Evolutionary conservation across 1,140 invertebrate species (phyloP).

Genomic region (Archegozetes longisetosus): DNA sequence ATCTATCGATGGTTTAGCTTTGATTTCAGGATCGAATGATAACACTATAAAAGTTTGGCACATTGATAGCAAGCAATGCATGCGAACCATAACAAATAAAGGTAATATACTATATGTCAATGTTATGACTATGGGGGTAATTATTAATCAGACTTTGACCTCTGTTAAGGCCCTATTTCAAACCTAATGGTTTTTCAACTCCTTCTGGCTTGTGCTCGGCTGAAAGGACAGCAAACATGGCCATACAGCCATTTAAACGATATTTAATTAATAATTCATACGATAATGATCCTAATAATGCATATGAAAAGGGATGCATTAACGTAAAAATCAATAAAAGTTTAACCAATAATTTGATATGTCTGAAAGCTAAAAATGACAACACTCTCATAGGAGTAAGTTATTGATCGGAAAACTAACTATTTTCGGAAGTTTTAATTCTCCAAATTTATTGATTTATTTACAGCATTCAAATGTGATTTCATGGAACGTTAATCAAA

Average conservation of each 20-base stretch:
- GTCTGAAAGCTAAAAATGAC: conserved; percentile 4
- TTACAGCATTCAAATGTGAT: not conserved
- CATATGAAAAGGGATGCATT: conserved; percentile 26
- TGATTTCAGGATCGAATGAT: conserved; percentile 58
- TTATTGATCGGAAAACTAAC: no score
- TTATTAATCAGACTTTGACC: not conserved
- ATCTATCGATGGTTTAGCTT: conserved; percentile 44
- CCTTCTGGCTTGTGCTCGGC: conserved; percentile 29
- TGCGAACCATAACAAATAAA: conserved; percentile 49
- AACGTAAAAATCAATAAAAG: conserved; percentile 23
- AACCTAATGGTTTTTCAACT: conserved; percentile 44
- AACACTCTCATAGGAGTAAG: no score
- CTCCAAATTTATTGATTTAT: not conserved
- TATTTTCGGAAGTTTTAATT: no score
- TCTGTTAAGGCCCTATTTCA: conserved; percentile 39
- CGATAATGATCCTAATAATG: conserved; percentile 20
- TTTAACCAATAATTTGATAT: conserved; percentile 23
- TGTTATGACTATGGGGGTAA: not conserved
- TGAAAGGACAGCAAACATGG: conserved; percentile 28
- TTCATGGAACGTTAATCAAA: conserved; percentile 17
- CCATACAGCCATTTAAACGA: conserved; percentile 28
- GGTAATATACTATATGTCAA: conserved; percentile 24
- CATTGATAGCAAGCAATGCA: conserved; percentile 48
- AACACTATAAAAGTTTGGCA: conserved; percentile 59
- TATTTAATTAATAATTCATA: conserved; percentile 15